Conservation (phyloP, 2,888 invertebrate genomes). For the Asteroscopus sphinx region DNA sequence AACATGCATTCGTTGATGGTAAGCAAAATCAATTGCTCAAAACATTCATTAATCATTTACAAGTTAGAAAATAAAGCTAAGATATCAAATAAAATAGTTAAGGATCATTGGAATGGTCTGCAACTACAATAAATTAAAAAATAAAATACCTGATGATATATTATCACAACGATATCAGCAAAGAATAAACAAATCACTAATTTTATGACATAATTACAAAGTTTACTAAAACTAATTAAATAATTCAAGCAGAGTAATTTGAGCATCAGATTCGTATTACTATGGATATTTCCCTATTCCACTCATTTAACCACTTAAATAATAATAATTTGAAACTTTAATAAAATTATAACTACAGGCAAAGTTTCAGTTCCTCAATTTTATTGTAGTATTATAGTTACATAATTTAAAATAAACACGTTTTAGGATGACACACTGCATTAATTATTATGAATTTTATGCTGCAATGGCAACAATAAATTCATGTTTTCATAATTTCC, state of each 20-base stretch:
- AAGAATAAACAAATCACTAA: conserved; percentile 74
- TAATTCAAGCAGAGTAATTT: conserved; percentile 82
- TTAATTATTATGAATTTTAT: background rate
- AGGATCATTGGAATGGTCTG: conserved; percentile 64
- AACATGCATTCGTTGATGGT: conserved; percentile 70
- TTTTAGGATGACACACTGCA: background rate
- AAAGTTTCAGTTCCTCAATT: conserved; percentile 6
- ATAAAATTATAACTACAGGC: background rate
- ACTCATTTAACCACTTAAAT: conserved; percentile 78
- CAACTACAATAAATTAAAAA: conserved; percentile 71
- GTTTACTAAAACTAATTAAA: conserved; percentile 72
- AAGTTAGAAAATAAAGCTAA: conserved; percentile 71
- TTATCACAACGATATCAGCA: conserved; percentile 74
- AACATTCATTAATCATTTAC: conserved; percentile 64
- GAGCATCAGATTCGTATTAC: conserved; percentile 83
- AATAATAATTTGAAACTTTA: conserved; percentile 82
- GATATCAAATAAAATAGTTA: conserved; percentile 61
- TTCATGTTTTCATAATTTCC: conserved; percentile 1
- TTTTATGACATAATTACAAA: conserved; percentile 67
- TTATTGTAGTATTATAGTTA: conserved; percentile 11
- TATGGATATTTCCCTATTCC: conserved; percentile 62
- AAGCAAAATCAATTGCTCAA: conserved; percentile 68
- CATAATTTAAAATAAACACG: conserved; percentile 1
- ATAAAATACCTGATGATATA: conserved; percentile 70
- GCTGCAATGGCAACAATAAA: conserved; percentile 3